Conservation (phyloP, 2,113 vertebrate genomes). For the Atractosteus spatula region DNA sequence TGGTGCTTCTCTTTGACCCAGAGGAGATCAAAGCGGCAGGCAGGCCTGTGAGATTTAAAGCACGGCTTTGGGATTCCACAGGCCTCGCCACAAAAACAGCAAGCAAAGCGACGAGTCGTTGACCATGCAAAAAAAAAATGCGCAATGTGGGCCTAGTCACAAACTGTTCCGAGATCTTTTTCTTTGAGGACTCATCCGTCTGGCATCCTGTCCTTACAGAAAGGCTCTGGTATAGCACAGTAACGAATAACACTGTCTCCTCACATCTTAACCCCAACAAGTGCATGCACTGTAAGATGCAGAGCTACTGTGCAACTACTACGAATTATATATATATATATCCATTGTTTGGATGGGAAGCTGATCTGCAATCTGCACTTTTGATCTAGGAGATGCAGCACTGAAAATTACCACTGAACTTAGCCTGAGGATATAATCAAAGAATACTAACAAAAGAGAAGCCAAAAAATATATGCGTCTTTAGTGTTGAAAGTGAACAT, state of each 20-base stretch:
- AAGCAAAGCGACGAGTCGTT: too few relatives aligned
- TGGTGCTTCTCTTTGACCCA: too few relatives aligned
- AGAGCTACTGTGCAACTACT: neutral
- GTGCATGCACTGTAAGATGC: constrained; percentile 35
- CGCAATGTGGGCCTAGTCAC: constrained; percentile 8
- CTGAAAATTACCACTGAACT: neutral
- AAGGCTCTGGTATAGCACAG: neutral
- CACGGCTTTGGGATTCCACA: too few relatives aligned
- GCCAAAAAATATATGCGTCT: constrained; percentile 19
- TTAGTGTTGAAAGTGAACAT: constrained; percentile 30
- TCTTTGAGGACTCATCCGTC: neutral
- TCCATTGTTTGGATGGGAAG: neutral
- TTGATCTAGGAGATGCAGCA: neutral
- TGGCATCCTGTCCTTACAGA: too few relatives aligned
- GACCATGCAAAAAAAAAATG: constrained; percentile 6
- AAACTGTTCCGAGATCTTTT: neutral
- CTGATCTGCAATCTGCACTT: neutral
- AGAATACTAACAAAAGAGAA: neutral
- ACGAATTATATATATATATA: too few relatives aligned
- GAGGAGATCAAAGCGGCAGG: too few relatives aligned
- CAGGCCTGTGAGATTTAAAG: too few relatives aligned
- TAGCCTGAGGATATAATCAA: neutral
- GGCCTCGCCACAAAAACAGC: too few relatives aligned
- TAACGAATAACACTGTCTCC: neutral
- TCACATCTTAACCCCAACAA: constrained; percentile 38